Evolutionary conservation across 2,888 invertebrate genomes (phyloP).

Genomic region (Diploptera punctata): DNA sequence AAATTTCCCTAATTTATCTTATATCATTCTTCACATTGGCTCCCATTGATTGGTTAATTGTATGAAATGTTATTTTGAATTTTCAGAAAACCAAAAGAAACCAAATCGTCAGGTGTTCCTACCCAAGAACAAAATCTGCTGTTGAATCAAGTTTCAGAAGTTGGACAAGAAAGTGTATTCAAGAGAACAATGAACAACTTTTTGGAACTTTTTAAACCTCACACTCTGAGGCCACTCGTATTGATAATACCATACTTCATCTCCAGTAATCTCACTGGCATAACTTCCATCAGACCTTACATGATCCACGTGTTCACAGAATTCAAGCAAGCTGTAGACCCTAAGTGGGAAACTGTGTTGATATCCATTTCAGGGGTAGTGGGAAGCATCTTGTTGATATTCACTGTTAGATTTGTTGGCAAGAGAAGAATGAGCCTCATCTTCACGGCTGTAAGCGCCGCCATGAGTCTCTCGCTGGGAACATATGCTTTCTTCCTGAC

Average conservation of each 20-base stretch:
- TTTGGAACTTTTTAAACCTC: not conserved
- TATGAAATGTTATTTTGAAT: too few species aligned
- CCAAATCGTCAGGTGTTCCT: too few species aligned
- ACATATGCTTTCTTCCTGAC: not conserved
- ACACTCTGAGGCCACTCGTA: not conserved
- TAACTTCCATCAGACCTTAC: constrained; percentile 7
- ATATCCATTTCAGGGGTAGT: not conserved
- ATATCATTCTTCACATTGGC: too few species aligned
- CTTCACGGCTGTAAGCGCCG: not conserved
- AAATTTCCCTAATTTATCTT: too few species aligned
- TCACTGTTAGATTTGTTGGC: not conserved
- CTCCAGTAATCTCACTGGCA: not conserved
- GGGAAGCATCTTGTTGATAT: not conserved
- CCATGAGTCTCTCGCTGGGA: not conserved
- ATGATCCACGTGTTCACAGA: not conserved
- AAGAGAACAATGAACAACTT: too few species aligned
- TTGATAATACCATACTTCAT: not conserved
- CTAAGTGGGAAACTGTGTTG: not conserved
- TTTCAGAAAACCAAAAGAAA: too few species aligned
- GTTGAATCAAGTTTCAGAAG: too few species aligned
- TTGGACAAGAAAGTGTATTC: too few species aligned
- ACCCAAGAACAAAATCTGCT: too few species aligned
- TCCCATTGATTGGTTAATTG: too few species aligned
- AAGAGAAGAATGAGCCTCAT: not conserved
- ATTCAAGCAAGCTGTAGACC: not conserved